Evolutionary conservation across 2,888 invertebrate species (phyloP).

Genomic region (Clunio marinus): DNA sequence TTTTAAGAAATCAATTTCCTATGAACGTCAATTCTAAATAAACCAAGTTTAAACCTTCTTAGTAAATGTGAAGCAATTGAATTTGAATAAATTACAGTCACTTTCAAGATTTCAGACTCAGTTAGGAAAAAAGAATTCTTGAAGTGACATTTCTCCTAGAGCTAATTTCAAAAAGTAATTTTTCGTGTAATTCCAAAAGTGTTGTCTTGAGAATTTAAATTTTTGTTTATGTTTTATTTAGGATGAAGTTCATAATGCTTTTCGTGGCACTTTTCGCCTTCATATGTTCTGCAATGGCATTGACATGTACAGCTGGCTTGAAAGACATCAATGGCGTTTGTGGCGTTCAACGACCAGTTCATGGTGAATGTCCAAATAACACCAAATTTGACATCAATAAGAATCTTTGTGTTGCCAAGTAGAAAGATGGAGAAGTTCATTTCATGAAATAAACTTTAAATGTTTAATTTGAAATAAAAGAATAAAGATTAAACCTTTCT

Average conservation of each 20-base stretch:
- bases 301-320: slow-evolving; percentile 3
- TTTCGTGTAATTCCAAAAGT: background rate
- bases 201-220: slow-evolving; percentile 8
- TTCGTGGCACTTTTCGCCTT: slow-evolving; percentile 4
- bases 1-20: too few relatives aligned
- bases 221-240: background rate
- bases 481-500: too few relatives aligned
- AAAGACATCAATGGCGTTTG: background rate
- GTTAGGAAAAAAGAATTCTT: background rate
- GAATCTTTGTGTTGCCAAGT: slow-evolving; percentile 8
- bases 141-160: background rate
- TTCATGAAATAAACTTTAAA: too few relatives aligned
- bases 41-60: too few relatives aligned
- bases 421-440: too few relatives aligned
- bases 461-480: slow-evolving; percentile 4
- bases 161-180: slow-evolving; percentile 32
- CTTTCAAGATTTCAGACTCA: background rate
- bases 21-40: too few relatives aligned
- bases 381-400: slow-evolving; percentile 15
- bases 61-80: background rate
- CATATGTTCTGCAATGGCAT: slow-evolving; percentile 9
- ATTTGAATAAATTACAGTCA: slow-evolving; percentile 2
- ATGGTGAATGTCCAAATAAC: background rate
- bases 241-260: slow-evolving; percentile 27
- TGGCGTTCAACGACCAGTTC: background rate